Percentiles rank a stretch among this genome's conserved stretches.
phyloP scores from a whole-genome alignment of 35 echinoderm and acorn worm genomes.

The Heliocidaris tuberculata region DNA sequence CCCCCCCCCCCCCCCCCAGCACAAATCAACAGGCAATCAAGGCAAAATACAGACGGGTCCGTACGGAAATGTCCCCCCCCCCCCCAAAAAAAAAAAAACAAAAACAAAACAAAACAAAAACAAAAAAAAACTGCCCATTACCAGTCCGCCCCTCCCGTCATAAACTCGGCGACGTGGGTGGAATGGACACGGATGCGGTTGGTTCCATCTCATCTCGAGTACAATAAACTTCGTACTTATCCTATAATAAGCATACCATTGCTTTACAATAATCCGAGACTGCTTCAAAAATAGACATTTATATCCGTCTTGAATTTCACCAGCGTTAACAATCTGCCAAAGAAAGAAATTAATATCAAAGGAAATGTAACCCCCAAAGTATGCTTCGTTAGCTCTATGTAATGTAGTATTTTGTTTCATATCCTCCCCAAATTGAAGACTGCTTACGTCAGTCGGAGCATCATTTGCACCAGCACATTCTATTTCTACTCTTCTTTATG shows the following conservation, averaged over 20 bases:
- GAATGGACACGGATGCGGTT: not conserved
- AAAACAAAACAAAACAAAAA: too few species aligned
- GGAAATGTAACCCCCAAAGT: not conserved
- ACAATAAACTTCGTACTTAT: not conserved
- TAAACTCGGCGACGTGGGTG: not conserved
- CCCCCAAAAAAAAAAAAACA: too few species aligned
- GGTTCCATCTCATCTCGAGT: not conserved
- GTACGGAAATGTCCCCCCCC: too few species aligned
- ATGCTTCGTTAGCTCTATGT: not conserved
- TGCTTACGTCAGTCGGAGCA: not conserved
- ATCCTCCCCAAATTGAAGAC: not conserved
- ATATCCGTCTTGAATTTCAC: not conserved
- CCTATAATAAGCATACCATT: not conserved
- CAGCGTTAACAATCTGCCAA: not conserved
- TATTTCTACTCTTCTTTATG: not conserved
- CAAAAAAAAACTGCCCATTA: too few species aligned
- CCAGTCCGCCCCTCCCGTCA: not conserved
- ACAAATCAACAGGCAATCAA: too few species aligned
- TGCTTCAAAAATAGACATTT: not conserved
- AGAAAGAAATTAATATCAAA: not conserved
- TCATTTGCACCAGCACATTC: not conserved
- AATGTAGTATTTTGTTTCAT: not conserved
- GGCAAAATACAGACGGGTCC: too few species aligned
- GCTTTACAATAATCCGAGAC: not conserved
- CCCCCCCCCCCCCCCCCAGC: too few species aligned